These are phyloP conservation scores for Antechinus flavipes DNA, from an alignment of 2,113 vertebrate species.

Conservation along the genomic window DNA sequence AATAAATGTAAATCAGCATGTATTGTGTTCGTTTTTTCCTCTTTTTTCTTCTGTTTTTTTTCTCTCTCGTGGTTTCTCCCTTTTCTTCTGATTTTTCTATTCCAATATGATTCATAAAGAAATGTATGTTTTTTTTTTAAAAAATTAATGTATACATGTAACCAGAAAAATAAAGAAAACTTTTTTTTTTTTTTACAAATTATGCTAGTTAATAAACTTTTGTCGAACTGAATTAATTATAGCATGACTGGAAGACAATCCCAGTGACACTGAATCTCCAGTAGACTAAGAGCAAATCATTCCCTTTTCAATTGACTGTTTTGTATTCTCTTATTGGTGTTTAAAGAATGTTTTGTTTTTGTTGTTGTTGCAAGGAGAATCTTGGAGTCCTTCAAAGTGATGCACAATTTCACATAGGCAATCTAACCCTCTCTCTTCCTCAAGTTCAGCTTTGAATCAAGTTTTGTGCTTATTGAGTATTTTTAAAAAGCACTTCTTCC, in stretches of 20 bases:
- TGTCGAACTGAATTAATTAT: neutral
- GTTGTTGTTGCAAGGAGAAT: neutral
- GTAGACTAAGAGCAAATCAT: neutral
- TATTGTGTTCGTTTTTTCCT: no score
- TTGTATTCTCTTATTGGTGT: neutral
- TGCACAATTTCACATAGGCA: neutral
- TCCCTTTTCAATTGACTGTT: neutral
- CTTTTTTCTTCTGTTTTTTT: no score
- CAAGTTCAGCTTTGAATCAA: neutral
- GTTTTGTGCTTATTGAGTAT: neutral
- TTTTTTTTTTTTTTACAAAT: no score
- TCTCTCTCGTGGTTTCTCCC: no score
- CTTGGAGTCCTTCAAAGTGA: neutral
- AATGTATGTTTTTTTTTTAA: no score
- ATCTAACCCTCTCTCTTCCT: neutral
- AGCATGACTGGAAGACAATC: neutral
- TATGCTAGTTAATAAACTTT: neutral
- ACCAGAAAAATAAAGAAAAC: no score
- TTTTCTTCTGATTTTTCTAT: no score
- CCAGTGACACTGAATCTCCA: neutral
- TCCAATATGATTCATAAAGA: no score
- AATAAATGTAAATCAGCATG: no score
- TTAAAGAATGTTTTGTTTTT: neutral
- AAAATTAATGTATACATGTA: no score
- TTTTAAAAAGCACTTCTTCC: neutral